phyloP scores from a whole-genome alignment of 2,888 invertebrate species.

The Nephrotoma appendiculata region DNA sequence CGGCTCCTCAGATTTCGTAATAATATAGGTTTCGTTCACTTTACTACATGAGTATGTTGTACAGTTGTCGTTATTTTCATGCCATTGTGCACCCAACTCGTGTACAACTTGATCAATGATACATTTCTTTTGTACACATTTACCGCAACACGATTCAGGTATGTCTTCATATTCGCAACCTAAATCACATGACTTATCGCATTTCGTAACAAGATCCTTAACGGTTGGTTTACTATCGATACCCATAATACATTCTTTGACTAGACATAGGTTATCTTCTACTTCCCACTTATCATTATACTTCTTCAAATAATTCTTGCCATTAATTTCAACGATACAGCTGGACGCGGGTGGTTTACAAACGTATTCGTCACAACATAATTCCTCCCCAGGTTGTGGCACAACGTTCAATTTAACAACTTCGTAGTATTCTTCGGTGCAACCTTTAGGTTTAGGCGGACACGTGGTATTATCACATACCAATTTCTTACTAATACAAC shows the following conservation, averaged over 20 bases:
- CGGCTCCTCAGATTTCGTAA: slow-evolving; percentile 36
- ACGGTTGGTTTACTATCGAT: slow-evolving; percentile 22
- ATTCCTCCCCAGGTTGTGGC: slow-evolving; percentile 12
- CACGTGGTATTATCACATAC: slow-evolving; percentile 49
- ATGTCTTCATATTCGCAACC: slow-evolving; percentile 43
- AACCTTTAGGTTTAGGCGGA: slow-evolving; percentile 35
- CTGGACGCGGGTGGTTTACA: slow-evolving; percentile 25
- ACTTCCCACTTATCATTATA: slow-evolving; percentile 34
- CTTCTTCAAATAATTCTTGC: slow-evolving; percentile 24
- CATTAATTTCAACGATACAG: slow-evolving; percentile 26
- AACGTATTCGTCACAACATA: slow-evolving; percentile 48
- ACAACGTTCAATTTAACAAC: slow-evolving; percentile 20
- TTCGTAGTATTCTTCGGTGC: slow-evolving; percentile 38
- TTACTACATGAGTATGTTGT: slow-evolving; percentile 41
- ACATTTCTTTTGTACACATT: slow-evolving; percentile 44
- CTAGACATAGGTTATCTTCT: slow-evolving; percentile 30
- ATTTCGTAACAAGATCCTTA: slow-evolving; percentile 20
- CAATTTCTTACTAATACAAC: slow-evolving; percentile 49
- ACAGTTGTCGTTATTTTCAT: slow-evolving; percentile 44
- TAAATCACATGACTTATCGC: slow-evolving; percentile 22
- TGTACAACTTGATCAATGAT: slow-evolving; percentile 36
- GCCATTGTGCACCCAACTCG: slow-evolving; percentile 40
- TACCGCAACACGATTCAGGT: slow-evolving; percentile 44
- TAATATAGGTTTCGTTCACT: slow-evolving; percentile 36
- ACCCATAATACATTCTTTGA: slow-evolving; percentile 24